Base-by-base conservation (phyloP, 2,113 vertebrate species). In the Percina caprodes region DNA sequence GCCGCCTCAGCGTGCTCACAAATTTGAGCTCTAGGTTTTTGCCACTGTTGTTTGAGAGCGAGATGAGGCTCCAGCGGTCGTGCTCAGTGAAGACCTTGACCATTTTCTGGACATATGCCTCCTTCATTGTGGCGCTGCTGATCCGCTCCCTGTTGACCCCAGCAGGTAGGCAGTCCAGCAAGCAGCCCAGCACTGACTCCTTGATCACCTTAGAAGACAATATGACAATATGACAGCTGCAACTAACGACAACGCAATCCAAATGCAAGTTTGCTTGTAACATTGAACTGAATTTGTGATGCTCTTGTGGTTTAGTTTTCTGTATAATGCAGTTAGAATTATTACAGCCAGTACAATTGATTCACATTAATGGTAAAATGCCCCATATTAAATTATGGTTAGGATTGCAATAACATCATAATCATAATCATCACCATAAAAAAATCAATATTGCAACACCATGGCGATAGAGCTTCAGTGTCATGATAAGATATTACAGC, bases 71-170 rank as follows among this genome's bases (percentile, higher is more conserved):
- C 98, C 98, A 99, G 61, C 96, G 96, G 82, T 99, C 97, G 0
- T 96, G 92, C 23, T 97, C 95, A 0, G 93, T 96, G 87, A 96
- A 99, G 45, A 99, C 96, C 85, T 99, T 99, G 18, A 99, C 97
- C 98, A 99, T 98, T 94, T 99, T 99, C 94, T 99, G 97, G 30
- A 99, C 98, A 0, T 99, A 99, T 52, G 97, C 98, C 26, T 97
- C 97, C 79, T 98, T 98, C 97, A 99, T 97, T n/a, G 92, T 98
- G 46, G 95, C 58, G 78, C 94, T 0, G 97, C 92, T 99, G 90
- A 99, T 97, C 86, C 97, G 97, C 86, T 99, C 96, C 85, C 96
- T 98, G 92, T 98, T 98, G 52, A 99, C 97, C 2, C 96, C 96
- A 83, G 96, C 95, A 70, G 97, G 97, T 74, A 99, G 93, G 89